phyloP scores from a whole-genome alignment of 2,113 vertebrate species.

The Vidua macroura region DNA sequence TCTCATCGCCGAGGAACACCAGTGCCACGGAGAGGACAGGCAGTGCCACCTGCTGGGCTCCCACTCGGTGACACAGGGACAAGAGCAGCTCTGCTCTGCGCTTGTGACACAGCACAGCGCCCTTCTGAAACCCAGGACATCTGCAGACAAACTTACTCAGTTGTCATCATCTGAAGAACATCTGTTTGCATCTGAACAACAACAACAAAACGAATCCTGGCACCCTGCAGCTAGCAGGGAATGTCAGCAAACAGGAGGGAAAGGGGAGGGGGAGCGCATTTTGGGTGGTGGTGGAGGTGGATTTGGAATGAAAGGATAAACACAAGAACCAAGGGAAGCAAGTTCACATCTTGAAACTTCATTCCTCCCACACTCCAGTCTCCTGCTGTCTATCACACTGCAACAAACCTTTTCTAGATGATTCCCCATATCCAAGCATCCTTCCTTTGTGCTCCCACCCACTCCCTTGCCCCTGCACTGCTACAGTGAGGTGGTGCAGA shows the following conservation, averaged over 20 bases:
- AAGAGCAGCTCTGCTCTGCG: rapidly evolving
- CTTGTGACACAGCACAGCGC: rapidly evolving
- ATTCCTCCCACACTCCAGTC: neutral
- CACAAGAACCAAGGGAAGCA: neutral
- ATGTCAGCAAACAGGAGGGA: neutral
- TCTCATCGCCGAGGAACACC: neutral
- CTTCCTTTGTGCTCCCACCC: neutral
- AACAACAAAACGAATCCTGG: neutral
- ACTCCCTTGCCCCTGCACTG: neutral
- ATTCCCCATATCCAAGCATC: neutral
- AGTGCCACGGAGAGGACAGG: rapidly evolving
- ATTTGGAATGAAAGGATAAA: neutral
- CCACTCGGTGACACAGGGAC: rapidly evolving
- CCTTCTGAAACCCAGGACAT: neutral
- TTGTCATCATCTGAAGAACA: neutral
- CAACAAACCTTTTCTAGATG: neutral
- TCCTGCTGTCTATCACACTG: neutral
- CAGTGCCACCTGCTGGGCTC: neutral
- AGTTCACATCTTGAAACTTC: neutral
- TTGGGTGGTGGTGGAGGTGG: neutral
- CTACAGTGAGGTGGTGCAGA: neutral
- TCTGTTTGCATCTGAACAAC: neutral
- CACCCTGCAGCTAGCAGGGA: neutral
- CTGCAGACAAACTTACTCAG: neutral
- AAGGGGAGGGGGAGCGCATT: neutral